Evolutionary conservation across 2,797 vertebrate species (phyloP).

Genomic region (Lepus townsendii): DNA sequence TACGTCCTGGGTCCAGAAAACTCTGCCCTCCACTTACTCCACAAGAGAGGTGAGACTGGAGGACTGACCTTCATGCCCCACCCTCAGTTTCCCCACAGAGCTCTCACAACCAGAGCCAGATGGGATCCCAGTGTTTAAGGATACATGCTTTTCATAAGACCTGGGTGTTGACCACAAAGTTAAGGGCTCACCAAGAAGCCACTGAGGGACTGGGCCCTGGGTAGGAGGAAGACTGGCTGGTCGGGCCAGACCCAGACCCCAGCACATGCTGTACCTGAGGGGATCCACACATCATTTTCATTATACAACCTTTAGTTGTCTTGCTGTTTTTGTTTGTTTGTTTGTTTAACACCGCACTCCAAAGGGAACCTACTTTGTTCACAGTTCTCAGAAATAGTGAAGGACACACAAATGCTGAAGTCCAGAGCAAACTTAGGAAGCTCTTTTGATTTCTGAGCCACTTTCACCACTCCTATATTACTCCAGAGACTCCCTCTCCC

Average conservation of each 20-base stretch:
- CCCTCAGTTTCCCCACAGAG: neutral
- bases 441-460: too few species aligned
- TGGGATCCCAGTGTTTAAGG: neutral
- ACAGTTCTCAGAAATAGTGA: neutral
- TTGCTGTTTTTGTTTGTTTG: neutral
- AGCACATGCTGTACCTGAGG: neutral
- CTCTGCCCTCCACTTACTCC: neutral
- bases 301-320: neutral
- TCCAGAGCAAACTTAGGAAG: neutral
- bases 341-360: neutral
- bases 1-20: neutral
- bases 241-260: neutral
- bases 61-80: fast-evolving
- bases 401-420: neutral
- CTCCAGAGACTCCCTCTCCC: neutral
- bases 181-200: neutral
- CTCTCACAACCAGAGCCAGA: neutral
- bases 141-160: too few species aligned
- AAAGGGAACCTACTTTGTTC: neutral
- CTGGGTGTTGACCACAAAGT: neutral
- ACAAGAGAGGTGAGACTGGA: fast-evolving
- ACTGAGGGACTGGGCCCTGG: fast-evolving
- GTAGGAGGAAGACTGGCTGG: neutral
- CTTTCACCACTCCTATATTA: too few species aligned
- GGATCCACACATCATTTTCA: neutral